Evolutionary conservation across 2,113 vertebrate genomes (phyloP).

Genomic region (Toxotes chatareus): DNA sequence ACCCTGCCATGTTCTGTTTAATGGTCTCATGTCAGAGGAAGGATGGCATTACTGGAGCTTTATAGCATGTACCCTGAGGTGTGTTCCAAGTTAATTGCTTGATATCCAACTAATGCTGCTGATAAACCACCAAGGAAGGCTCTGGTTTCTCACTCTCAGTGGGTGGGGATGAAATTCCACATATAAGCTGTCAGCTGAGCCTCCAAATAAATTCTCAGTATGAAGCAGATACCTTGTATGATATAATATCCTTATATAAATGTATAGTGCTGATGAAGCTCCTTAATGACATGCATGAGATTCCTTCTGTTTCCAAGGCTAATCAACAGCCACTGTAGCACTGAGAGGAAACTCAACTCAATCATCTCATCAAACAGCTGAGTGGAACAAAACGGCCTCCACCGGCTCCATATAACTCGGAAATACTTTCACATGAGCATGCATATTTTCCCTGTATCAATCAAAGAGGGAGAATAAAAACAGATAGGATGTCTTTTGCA

Average conservation of each 20-base stretch:
- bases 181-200: constrained; percentile 1
- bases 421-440: constrained; percentile 57
- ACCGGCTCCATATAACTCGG: constrained; percentile 33
- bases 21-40: constrained; percentile 32
- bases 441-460: constrained; percentile 61
- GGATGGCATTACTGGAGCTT: constrained; percentile 32
- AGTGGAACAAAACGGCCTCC: constrained; percentile 29
- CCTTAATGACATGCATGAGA: constrained; percentile 3
- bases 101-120: constrained; percentile 34
- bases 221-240: neutral
- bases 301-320: neutral
- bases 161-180: constrained; percentile 10
- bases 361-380: constrained; percentile 34
- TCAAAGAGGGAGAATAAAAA: constrained; percentile 44
- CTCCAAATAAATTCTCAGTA: neutral
- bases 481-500: constrained; percentile 61
- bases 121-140: constrained; percentile 4
- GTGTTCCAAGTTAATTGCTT: constrained; percentile 19
- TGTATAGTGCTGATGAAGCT: neutral
- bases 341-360: constrained; percentile 35
- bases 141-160: constrained; percentile 10
- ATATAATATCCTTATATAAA: neutral
- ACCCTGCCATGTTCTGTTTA: constrained; percentile 38
- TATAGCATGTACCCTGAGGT: constrained; percentile 32
- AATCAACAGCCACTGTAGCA: constrained; percentile 10